Evolutionary conservation across 2,888 invertebrate genomes (phyloP).

Genomic region (Ypsolopha scabrella): DNA sequence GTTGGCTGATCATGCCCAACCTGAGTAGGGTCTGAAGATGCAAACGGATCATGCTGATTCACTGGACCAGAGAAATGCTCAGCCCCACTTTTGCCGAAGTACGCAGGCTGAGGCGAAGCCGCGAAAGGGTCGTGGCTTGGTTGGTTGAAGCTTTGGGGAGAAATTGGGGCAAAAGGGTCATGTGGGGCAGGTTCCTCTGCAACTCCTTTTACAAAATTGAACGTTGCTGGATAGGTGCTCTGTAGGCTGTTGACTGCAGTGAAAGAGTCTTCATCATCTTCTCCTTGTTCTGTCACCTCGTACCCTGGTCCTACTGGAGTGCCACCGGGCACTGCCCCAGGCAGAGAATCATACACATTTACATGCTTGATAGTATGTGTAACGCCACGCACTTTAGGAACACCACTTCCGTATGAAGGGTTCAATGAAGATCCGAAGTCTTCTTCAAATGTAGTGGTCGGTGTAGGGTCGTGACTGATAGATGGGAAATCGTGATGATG

Average conservation of each 20-base stretch:
- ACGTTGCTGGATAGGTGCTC: slow-evolving; percentile 42
- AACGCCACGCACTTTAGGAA: slow-evolving; percentile 30
- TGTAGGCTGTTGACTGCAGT: slow-evolving; percentile 39
- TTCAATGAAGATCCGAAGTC: slow-evolving; percentile 33
- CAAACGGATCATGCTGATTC: slow-evolving; percentile 25
- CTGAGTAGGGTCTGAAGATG: slow-evolving; percentile 25
- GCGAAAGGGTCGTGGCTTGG: background rate
- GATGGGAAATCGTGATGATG: slow-evolving; percentile 29
- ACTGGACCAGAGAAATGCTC: background rate
- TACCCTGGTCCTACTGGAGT: slow-evolving; percentile 31
- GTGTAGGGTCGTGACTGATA: slow-evolving; percentile 26
- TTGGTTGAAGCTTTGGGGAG: too few relatives aligned
- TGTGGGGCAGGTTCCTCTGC: slow-evolving; percentile 26
- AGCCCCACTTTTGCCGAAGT: background rate
- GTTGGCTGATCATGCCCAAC: slow-evolving; percentile 17
- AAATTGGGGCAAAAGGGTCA: slow-evolving; percentile 16
- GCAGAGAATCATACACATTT: slow-evolving; percentile 50
- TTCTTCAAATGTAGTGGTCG: slow-evolving; percentile 29
- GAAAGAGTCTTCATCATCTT: slow-evolving; percentile 43
- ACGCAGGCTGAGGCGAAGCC: background rate
- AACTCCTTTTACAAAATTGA: slow-evolving; percentile 34
- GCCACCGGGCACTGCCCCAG: slow-evolving; percentile 30
- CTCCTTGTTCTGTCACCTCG: slow-evolving; percentile 53
- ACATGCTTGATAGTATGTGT: slow-evolving; percentile 55
- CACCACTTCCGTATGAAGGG: slow-evolving; percentile 26